Base-by-base conservation (phyloP, 2,888 invertebrate genomes). In the Leptinotarsa tumamoca region DNA sequence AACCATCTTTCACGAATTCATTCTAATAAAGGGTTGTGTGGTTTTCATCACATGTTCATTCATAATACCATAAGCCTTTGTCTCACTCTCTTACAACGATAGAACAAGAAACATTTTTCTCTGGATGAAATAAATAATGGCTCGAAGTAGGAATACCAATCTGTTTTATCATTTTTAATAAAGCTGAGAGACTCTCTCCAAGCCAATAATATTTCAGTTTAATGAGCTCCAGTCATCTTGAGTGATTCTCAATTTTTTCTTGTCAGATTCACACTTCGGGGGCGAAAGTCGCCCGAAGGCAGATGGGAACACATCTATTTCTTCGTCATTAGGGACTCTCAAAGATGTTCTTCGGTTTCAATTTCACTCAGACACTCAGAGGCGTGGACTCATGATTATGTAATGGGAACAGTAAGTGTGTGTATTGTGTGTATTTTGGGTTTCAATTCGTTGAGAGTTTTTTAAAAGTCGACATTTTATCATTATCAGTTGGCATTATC, bases 171-270 rank as follows among this genome's bases (percentile, higher is more conserved):
- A 80, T 78, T 78, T 79, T 78, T 74, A 76, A 77, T 78, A 78
- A 79, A 78, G 75, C 67, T 75, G 74, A 78, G 72, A 76, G 76
- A 74, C 61, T 51, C 33, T 76, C 67, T 69, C 73, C 71, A 61
- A 50, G 66, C 61, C 27, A 51, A 71, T 72, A 78, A 80, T 80
- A 80, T 79, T 73, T 81, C 79, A 81, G 75, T 73, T 69, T 81
- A 80, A 81, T 79, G 80, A 80, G 76, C 77, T 73, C 74, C 68
- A 76, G 75, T 71, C 58, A 61, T 58, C 43, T 71, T 74, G 79
- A 80, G 79, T 81, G 80, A 80, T 81, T 81, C 79, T 79, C 80
- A 75, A 81, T 81, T 80, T 78, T 78, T 78, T 80, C 74, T 75
- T 78, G 73, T 80, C 80, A 74, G 72, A 73, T 79, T 78, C 78